Percentiles rank a stretch among this genome's conserved stretches.
phyloP scores from a whole-genome alignment of 2,113 vertebrate genomes.

The Oreochromis aureus region DNA sequence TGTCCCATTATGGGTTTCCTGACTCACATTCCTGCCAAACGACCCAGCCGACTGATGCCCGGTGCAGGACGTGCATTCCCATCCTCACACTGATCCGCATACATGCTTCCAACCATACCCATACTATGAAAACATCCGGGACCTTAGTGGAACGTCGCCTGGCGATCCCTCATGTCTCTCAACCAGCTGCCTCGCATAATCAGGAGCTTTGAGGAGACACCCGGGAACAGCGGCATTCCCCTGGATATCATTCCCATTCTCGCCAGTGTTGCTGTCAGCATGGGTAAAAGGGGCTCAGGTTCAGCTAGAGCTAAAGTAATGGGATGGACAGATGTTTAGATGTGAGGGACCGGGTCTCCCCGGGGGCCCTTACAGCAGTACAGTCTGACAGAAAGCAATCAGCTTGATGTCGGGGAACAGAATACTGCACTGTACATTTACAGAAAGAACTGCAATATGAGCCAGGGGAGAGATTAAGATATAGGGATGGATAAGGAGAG shows the following conservation, averaged over 20 bases:
- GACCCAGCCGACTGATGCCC: slow-evolving; percentile 54
- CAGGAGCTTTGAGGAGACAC: slow-evolving; percentile 57
- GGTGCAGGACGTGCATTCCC: slow-evolving; percentile 24
- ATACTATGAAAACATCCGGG: slow-evolving; percentile 51
- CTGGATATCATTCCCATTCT: slow-evolving; percentile 53
- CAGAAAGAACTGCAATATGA: slow-evolving; percentile 53
- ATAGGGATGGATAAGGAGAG: slow-evolving; percentile 45
- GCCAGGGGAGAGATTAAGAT: slow-evolving; percentile 57
- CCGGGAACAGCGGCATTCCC: slow-evolving; percentile 48
- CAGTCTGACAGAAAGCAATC: slow-evolving; percentile 68
- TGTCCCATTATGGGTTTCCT: slow-evolving; percentile 58
- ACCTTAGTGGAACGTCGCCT: slow-evolving; percentile 15
- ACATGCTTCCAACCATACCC: slow-evolving; percentile 35
- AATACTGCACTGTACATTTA: slow-evolving; percentile 53
- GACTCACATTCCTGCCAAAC: slow-evolving; percentile 64
- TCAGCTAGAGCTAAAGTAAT: slow-evolving; percentile 45
- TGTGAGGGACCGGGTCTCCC: slow-evolving; percentile 41
- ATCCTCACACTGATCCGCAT: slow-evolving; percentile 30
- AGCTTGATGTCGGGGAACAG: slow-evolving; percentile 67
- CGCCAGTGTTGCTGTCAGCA: slow-evolving; percentile 48
- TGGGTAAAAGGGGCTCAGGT: slow-evolving; percentile 51
- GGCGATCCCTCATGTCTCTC: slow-evolving; percentile 40
- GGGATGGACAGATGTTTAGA: slow-evolving; percentile 74
- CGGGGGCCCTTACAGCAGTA: slow-evolving; percentile 23
- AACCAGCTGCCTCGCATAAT: slow-evolving; percentile 65